Conservation (phyloP, 2,888 invertebrate genomes). For the Scrobipalpa atriplicella region DNA sequence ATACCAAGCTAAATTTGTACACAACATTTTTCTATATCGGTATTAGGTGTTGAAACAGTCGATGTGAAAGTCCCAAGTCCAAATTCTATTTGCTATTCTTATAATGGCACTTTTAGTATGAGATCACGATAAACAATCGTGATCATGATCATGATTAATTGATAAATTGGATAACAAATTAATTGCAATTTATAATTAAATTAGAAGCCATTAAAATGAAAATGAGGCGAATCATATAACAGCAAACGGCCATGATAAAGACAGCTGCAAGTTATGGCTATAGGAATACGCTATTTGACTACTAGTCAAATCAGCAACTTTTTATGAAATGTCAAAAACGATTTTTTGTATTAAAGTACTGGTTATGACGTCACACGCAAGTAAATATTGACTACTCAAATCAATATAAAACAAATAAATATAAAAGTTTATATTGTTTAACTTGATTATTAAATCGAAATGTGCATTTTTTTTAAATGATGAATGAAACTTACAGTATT, state of each 20-base stretch:
- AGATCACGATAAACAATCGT: neutral
- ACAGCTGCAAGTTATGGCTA: neutral
- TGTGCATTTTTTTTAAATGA: too few species aligned
- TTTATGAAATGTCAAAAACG: too few species aligned
- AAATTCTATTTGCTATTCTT: neutral
- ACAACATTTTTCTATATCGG: neutral
- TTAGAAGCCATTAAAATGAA: neutral
- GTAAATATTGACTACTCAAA: too few species aligned
- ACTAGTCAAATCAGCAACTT: too few species aligned
- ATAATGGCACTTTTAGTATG: neutral
- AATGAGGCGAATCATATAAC: neutral
- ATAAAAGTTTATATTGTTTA: too few species aligned
- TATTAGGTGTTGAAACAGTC: neutral
- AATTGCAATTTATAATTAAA: neutral
- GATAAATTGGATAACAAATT: neutral
- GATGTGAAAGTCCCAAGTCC: neutral
- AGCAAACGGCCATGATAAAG: slow-evolving; percentile 1
- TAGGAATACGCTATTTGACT: neutral
- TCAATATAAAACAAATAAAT: too few species aligned
- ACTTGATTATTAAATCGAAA: too few species aligned
- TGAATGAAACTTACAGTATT: too few species aligned
- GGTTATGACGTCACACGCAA: too few species aligned
- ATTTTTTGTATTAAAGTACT: too few species aligned
- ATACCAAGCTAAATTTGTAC: neutral
- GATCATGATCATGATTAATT: neutral